These are phyloP conservation scores for Spisula subtruncata DNA, from an alignment of 2,888 invertebrate species.

Conservation along the genomic window DNA sequence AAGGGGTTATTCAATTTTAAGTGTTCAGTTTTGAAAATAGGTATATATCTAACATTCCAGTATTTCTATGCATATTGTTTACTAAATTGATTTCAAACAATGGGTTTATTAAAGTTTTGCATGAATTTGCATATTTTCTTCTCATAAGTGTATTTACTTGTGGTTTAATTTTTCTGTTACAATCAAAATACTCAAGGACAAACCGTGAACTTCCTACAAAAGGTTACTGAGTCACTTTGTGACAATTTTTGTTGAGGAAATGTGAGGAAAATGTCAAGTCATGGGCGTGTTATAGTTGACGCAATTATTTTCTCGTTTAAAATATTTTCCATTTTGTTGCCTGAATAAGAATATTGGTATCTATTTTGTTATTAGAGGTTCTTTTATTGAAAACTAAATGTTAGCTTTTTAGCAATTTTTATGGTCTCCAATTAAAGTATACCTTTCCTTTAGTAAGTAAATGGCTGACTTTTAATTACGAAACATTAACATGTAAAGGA, in stretches of 20 bases:
- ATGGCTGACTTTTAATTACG: constrained; percentile 42
- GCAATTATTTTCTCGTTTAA: constrained; percentile 42
- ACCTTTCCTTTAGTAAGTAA: not conserved
- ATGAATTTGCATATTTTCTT: constrained; percentile 5
- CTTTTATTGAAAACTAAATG: constrained; percentile 41
- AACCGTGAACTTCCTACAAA: not conserved
- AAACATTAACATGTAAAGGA: constrained; percentile 12
- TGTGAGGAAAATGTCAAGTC: constrained; percentile 33
- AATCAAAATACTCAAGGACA: not conserved
- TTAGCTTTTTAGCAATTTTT: constrained; percentile 4
- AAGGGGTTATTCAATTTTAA: not conserved
- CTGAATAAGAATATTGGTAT: not conserved
- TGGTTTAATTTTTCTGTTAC: constrained; percentile 2
- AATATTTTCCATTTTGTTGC: constrained; percentile 19
- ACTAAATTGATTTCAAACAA: not conserved
- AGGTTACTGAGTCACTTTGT: constrained; percentile 7
- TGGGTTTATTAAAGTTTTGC: not conserved
- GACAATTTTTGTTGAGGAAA: constrained; percentile 11
- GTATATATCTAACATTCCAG: too few relatives aligned
- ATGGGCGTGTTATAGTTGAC: constrained; percentile 37
- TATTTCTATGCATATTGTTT: not conserved
- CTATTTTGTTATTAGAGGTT: constrained; percentile 11
- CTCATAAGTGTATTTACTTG: not conserved
- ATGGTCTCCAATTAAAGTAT: constrained; percentile 32
- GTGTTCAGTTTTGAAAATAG: not conserved